Evolutionary conservation across 2,888 invertebrate genomes (phyloP), one percentile per base, ranked within the genome.

Genomic region (Scelioninae gen. 1): DNA sequence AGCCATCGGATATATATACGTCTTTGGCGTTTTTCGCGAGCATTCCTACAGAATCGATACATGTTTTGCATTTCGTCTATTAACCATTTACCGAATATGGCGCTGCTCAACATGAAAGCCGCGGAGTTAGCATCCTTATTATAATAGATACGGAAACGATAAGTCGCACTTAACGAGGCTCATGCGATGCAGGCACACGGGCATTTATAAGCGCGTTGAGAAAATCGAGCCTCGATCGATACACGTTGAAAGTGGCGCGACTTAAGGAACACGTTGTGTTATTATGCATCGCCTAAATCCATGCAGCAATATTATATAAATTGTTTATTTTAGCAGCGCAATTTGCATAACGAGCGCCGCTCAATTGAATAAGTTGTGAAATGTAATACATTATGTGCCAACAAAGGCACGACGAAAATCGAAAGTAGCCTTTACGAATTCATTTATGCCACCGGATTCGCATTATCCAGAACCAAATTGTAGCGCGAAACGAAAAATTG

Each of bases 141-240:
- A 87, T 87, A 88, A 88, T 88, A 86, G 85, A 87, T 84, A 84
- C 88, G 88, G 88, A 88, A 88, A 87, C 86, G 85, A 72, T 85
- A 85, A 81, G 84, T 81, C 56, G 81, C 68, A 76, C 78, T 85
- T 86, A 86, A 86, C 84, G 83, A 86, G 86, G 79, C 69, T 65
- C 78, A 74, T 74, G 74, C 78, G 74, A 69, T 74, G 74, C 78
- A 56, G 75, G 29, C 74, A 51, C 77, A 58, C 66, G 53, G 55
- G 51, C 72, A 75, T 83, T 78, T 78, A 71, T 78, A 65, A 79
- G 71, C 71, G 49, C 69, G 60, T 49, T 60, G 66, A 82, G 78
- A 69, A 74, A 74, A 82, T 78, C 77, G 74, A 82, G 68, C 29
- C 77, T 55, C 75, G 75, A 71, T 74, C 82, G 77, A 82, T 77